Percentiles rank a stretch among this genome's conserved stretches.
Evolutionary conservation across 2,797 vertebrate species (phyloP).

Genomic region (Prionace glauca): DNA sequence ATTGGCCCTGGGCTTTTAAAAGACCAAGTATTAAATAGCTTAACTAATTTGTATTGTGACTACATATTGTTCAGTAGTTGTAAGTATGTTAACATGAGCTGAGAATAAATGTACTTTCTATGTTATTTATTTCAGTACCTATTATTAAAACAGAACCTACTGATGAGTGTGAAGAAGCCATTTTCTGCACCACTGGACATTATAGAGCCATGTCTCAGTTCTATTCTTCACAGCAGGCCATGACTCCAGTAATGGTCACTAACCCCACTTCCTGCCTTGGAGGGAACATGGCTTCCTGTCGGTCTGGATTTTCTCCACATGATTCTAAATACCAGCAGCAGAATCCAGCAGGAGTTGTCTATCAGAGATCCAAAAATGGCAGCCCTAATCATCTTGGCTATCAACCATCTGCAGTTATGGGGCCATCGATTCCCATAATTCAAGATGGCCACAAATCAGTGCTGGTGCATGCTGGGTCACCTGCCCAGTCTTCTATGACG

Average conservation of each 20-base stretch:
- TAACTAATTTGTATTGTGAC: not conserved
- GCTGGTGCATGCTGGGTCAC: conserved; percentile 81
- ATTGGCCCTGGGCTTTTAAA: not conserved
- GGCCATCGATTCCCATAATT: conserved; percentile 54
- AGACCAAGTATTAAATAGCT: not conserved
- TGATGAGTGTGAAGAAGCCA: conserved; percentile 81
- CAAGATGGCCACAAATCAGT: conserved; percentile 84
- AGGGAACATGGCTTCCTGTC: conserved; percentile 78
- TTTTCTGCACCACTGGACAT: conserved; percentile 74
- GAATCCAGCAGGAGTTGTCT: conserved; percentile 71
- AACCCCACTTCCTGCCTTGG: conserved; percentile 74
- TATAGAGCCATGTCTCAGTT: conserved; percentile 73
- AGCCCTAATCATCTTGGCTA: conserved; percentile 71
- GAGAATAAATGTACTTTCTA: conserved; percentile 17
- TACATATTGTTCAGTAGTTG: too few species aligned
- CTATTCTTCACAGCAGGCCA: conserved; percentile 76
- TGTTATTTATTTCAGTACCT: conserved; percentile 70
- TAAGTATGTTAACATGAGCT: not conserved
- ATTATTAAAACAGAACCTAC: conserved; percentile 92
- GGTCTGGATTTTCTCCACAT: conserved; percentile 68
- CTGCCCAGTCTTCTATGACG: conserved; percentile 59
- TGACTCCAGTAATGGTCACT: conserved; percentile 55
- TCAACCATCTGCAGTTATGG: conserved; percentile 63
- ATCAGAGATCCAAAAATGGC: conserved; percentile 75
- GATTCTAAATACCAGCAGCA: conserved; percentile 82